Percentiles rank a stretch among this genome's conserved stretches.
Conservation (phyloP, 64 coral and sea anemone species). For the Exaiptasia diaphana region DNA sequence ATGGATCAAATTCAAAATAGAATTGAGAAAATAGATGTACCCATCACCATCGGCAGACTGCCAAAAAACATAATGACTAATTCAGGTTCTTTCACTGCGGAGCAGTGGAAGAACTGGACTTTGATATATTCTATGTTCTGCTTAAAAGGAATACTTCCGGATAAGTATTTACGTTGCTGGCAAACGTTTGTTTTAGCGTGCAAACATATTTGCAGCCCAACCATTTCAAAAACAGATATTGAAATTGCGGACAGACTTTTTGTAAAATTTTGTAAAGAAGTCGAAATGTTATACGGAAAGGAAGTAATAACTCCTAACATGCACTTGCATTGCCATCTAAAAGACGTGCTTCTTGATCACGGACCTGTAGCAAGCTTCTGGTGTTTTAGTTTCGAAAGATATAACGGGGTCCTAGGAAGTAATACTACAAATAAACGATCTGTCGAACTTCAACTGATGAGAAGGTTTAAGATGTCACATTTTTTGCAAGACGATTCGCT, state of each 20-base stretch:
- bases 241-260: background rate
- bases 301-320: background rate
- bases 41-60: slow-evolving; percentile 20
- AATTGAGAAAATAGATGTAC: background rate
- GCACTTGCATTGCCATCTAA: slow-evolving; percentile 21
- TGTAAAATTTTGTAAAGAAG: slow-evolving; percentile 6
- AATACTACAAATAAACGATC: background rate
- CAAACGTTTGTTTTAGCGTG: slow-evolving; percentile 30
- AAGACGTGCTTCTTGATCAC: background rate
- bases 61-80: slow-evolving; percentile 7
- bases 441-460: slow-evolving; percentile 28
- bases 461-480: background rate
- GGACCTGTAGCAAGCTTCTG: slow-evolving; percentile 24
- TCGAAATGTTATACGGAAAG: background rate
- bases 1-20: slow-evolving; percentile 19
- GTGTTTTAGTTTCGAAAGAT: slow-evolving; percentile 29
- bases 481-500: background rate
- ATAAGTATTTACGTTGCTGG: slow-evolving; percentile 20
- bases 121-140: slow-evolving; percentile 25
- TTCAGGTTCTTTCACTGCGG: slow-evolving; percentile 34
- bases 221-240: slow-evolving; percentile 6
- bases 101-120: slow-evolving; percentile 56
- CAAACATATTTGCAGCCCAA: background rate
- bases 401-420: slow-evolving; percentile 6
- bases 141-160: slow-evolving; percentile 19